Base-by-base conservation (phyloP, 2,113 vertebrate species). In the Alces alces region DNA sequence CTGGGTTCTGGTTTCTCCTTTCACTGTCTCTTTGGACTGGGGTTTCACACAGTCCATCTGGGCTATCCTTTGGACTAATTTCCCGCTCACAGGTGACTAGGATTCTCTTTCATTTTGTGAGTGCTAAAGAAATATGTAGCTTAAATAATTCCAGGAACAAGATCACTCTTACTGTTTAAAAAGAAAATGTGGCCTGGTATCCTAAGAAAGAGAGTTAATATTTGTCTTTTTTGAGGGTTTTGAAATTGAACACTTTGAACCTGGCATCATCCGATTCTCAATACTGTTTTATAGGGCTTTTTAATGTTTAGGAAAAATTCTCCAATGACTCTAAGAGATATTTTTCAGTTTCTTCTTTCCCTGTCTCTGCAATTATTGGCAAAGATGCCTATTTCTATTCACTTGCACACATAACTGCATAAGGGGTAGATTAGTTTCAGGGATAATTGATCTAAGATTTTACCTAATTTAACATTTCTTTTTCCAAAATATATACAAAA, bases 201-300 rank as follows among this genome's bases (percentile, higher is more conserved):
- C 45, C 86, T 79, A 91, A 97, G 86, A 89, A 90, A 95, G 89
- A 93, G 79, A 93, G 76, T 97, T 97, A 96, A 94, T 95, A 95
- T 92, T 95, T 97, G 52, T 93, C 93, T 96, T 96, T 39, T 96
- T 84, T n/a, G 89, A 97, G 91, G 79, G 88, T 89, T 95, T 95
- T 95, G 89, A 95, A 91, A 96, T 50, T 14, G 86, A 96, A 57
- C 82, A 86, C 96, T 97, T 97, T 78, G 85, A 96, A 91, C 43
- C 85, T 55, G 82, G 60, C 60, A 88, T 86, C 36, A 79, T 11
- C 0, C 0, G 33, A 23, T 61, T 95, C 55, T 55, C 78, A 88
- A 21, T 66, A 70, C 21, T 27, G 27, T 96, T 94, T 91, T 91
- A 87, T 96, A 87, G 80, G 79, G 47, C 28, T 78, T 96, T 94